Conservation (phyloP, 2,113 vertebrate species). For the Echinops telfairi region DNA sequence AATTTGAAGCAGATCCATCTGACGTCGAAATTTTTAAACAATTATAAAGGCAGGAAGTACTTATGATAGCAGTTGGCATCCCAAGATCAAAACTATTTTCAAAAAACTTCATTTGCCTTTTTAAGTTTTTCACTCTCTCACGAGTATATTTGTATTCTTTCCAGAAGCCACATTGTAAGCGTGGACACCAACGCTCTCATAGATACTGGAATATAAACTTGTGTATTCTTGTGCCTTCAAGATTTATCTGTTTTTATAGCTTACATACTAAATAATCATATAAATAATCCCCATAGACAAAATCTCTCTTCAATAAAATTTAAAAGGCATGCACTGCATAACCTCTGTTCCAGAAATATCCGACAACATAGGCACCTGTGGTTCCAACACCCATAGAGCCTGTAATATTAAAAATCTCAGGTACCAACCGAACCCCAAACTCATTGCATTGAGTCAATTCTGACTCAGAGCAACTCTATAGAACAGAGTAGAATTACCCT, state of each 20-base stretch:
- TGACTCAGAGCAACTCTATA: too few species aligned
- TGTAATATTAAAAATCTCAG: too few species aligned
- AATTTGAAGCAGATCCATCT: background rate
- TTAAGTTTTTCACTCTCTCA: background rate
- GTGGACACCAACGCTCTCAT: background rate
- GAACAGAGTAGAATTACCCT: too few species aligned
- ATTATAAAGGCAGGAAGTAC: too few species aligned
- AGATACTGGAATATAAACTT: background rate
- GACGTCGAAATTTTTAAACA: background rate
- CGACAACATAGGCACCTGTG: too few species aligned
- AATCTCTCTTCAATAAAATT: conserved; percentile 2
- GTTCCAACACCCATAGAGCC: too few species aligned
- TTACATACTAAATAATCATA: background rate
- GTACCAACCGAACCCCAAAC: too few species aligned
- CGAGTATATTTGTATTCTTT: background rate
- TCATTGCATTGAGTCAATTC: too few species aligned
- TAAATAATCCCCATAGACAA: conserved; percentile 1
- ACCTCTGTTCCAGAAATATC: too few species aligned
- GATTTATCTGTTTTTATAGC: background rate
- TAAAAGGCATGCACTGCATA: too few species aligned
- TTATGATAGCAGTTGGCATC: background rate
- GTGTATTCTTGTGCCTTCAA: background rate
- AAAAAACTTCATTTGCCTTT: background rate
- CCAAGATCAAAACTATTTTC: background rate
- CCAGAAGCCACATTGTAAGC: background rate